Base-by-base conservation (phyloP, 2,888 invertebrate species). In the Ectobius pallidus region DNA sequence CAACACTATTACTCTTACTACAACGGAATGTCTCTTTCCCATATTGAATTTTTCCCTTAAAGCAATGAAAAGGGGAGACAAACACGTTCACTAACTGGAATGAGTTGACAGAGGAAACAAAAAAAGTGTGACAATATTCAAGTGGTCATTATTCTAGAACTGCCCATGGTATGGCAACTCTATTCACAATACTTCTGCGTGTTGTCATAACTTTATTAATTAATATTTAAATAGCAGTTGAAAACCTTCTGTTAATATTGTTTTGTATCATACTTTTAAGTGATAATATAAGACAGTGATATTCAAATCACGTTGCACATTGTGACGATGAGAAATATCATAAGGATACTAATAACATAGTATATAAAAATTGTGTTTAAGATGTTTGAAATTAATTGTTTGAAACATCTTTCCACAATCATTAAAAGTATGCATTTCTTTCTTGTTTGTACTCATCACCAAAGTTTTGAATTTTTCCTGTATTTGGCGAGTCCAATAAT, bases 121-220 rank as follows among this genome's bases (percentile, higher is more conserved):
- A n/a, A n/a, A n/a, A n/a, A n/a, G n/a, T n/a, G 58, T 58, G 58
- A 58, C 58, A 58, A 58, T 58, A 58, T 58, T 58, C 16, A 30
- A 58, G 25, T 52, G 52, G 52, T 52, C 52, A 11, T 52, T 52
- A 52, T 6, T 52, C 14, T 52, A 52, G 30, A 30, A 58, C 58
- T 58, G 58, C 30, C 22, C 6, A 46, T n/a, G 20, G 6, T 7
- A 7, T n/a, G 46, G 18, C 7, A 16, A 30, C 2, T 58, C 32
- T 55, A 25, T 22, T 58, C 58, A 58, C 58, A 58, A 52, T 30
- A 32, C 32, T 30, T 58, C 27, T 58, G 58, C n/a, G 58, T 58
- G 58, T 58, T 55, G 55, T 55, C 58, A n/a, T 27, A 25, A 52
- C 7, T 22, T 52, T 52, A 25, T 9, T 0, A 25, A 9, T 0